Conservation (phyloP, 2,113 vertebrate genomes). For the Poicephalus meyeri region DNA sequence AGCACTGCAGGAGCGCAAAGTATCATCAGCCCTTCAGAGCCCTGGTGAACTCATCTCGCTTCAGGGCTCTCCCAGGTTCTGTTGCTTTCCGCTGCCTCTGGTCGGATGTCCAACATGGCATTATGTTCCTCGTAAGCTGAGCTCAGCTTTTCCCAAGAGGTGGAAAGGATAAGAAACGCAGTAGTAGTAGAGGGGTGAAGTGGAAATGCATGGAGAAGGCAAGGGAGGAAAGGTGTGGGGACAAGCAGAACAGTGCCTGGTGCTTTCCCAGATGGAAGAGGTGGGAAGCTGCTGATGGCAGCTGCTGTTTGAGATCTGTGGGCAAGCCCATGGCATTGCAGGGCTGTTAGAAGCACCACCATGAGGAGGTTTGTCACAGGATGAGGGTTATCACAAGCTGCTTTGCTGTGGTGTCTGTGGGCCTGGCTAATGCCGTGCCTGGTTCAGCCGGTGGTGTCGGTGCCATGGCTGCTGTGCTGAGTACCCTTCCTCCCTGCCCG, state of each 20-base stretch:
- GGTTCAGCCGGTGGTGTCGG: background rate
- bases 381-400: background rate
- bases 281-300: background rate
- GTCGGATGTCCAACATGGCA: fast-evolving
- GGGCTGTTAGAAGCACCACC: background rate
- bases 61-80: background rate
- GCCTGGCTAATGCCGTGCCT: fast-evolving
- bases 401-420: background rate
- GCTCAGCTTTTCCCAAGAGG: background rate
- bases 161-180: no score
- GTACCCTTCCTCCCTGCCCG: background rate
- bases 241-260: background rate
- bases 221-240: background rate
- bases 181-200: background rate
- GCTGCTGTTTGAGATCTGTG: background rate
- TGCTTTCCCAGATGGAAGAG: background rate
- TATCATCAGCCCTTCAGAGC: background rate
- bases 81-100: background rate
- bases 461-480: background rate
- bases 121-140: background rate
- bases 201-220: fast-evolving
- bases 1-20: fast-evolving
- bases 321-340: fast-evolving
- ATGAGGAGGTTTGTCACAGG: background rate
- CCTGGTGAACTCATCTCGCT: background rate